Conservation (phyloP, 2,888 invertebrate genomes). For the Cataglyphis cursor region DNA sequence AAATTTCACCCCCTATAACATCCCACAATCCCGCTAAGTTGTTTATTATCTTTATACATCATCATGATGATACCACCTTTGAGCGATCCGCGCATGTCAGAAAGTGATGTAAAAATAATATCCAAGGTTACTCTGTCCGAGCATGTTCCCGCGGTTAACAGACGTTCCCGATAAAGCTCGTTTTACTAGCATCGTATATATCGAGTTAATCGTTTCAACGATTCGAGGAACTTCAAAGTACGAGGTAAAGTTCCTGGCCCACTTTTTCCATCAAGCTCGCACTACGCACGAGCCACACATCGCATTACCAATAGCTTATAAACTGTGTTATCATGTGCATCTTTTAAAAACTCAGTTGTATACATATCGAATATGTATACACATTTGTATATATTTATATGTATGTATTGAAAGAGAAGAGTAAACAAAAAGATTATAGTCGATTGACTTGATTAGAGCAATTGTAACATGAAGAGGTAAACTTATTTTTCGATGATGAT, state of each 20-base stretch:
- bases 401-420: conserved; percentile 12
- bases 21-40: conserved; percentile 15
- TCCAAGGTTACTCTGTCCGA: conserved; percentile 66
- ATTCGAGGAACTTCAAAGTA: conserved; percentile 67
- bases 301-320: conserved; percentile 33
- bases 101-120: conserved; percentile 72
- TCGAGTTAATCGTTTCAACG: conserved; percentile 70
- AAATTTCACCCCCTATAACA: not conserved
- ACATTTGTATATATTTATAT: not conserved
- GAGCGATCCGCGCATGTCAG: conserved; percentile 60
- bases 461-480: not conserved
- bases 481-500: conserved; percentile 12
- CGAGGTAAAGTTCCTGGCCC: conserved; percentile 61
- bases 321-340: conserved; percentile 56
- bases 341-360: conserved; percentile 43
- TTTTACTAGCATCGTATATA: conserved; percentile 54
- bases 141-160: conserved; percentile 34
- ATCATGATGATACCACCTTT: conserved; percentile 31
- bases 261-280: conserved; percentile 64
- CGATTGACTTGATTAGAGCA: conserved; percentile 22
- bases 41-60: conserved; percentile 38
- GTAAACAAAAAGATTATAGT: conserved; percentile 41
- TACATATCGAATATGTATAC: not conserved
- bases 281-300: conserved; percentile 33
- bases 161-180: conserved; percentile 48